Conservation (phyloP, 2,797 vertebrate genomes). For the Pseudomugil gertrudae region DNA sequence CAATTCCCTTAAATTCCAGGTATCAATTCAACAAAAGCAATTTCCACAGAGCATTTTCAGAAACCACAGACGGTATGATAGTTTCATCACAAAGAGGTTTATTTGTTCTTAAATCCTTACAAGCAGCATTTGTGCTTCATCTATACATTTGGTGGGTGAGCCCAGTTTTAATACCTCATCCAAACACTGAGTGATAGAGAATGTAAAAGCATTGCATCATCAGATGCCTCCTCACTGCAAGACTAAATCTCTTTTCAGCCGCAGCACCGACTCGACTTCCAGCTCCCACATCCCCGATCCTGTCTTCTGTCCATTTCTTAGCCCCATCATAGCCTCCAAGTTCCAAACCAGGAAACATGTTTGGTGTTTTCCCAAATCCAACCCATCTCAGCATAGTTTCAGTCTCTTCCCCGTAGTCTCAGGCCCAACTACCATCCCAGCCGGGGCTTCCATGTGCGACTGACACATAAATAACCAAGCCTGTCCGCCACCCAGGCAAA, state of each 20-base stretch:
- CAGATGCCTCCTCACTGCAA: background rate
- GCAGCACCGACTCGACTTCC: constrained; percentile 2
- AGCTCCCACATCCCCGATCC: background rate
- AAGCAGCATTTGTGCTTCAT: background rate
- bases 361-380: constrained; percentile 23
- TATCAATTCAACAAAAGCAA: too few relatives aligned
- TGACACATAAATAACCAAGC: constrained; percentile 99
- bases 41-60: too few relatives aligned
- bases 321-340: constrained; percentile 1
- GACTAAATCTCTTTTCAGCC: constrained; percentile 9
- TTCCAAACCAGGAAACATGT: constrained; percentile 36
- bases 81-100: too few relatives aligned
- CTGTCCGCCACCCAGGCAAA: constrained; percentile 98
- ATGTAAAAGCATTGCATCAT: background rate
- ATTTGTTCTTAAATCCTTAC: background rate
- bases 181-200: background rate
- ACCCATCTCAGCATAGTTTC: constrained; percentile 48
- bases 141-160: background rate
- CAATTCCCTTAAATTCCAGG: constrained; percentile 1
- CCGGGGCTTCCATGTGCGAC: constrained; percentile 88
- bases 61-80: too few relatives aligned
- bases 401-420: constrained; percentile 48
- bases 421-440: constrained; percentile 69
- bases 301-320: background rate
- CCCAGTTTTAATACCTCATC: background rate